Conservation (phyloP, 1,140 invertebrate genomes). For the Archegozetes longisetosus region DNA sequence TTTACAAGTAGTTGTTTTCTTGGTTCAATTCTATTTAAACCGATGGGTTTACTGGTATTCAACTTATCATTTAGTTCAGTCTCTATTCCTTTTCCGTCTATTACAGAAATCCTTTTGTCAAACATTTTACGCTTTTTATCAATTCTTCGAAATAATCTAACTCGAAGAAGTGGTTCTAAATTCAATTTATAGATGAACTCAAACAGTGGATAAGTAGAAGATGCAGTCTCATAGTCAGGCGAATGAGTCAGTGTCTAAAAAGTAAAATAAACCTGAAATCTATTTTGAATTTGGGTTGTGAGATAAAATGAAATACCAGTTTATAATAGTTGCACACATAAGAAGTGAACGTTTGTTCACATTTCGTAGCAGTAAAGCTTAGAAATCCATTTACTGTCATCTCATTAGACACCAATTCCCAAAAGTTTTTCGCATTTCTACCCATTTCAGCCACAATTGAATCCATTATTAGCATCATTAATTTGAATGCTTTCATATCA, state of each 20-base stretch:
- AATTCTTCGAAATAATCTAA: no score
- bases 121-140: no score
- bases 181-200: background rate
- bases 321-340: background rate
- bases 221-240: background rate
- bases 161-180: background rate
- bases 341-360: background rate
- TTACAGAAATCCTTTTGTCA: no score
- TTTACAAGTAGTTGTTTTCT: no score
- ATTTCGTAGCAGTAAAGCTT: background rate
- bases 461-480: background rate
- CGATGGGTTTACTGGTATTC: no score
- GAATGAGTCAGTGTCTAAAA: background rate
- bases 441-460: background rate
- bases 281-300: background rate
- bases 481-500: background rate
- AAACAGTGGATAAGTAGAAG: background rate
- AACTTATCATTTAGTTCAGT: no score
- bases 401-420: background rate
- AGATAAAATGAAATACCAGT: background rate
- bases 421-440: background rate
- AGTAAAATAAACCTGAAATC: background rate
- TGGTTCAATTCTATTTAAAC: no score
- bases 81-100: no score
- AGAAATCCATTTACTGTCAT: background rate